Conservation (phyloP, 2,888 invertebrate species). For the Apotomis betuletana region DNA sequence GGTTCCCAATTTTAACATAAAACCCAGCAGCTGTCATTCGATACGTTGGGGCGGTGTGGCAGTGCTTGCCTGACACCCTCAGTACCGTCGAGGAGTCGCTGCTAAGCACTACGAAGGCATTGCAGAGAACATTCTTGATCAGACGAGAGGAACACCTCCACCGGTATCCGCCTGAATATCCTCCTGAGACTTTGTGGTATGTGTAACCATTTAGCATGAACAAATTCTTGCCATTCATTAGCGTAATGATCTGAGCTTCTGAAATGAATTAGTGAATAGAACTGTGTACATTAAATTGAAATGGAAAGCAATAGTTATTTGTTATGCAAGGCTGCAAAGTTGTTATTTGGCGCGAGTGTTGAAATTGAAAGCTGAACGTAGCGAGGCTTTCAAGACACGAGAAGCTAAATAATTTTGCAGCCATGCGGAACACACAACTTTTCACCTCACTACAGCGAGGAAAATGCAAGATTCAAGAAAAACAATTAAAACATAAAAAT, state of each 20-base stretch:
- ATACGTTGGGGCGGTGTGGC: slow-evolving; percentile 12
- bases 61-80: slow-evolving; percentile 9
- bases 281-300: background rate
- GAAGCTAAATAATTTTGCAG: too few species aligned
- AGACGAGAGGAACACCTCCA: slow-evolving; percentile 26
- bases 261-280: slow-evolving; percentile 5
- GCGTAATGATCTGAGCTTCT: slow-evolving; percentile 9
- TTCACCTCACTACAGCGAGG: too few species aligned
- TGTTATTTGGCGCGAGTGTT: too few species aligned
- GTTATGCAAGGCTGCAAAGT: too few species aligned
- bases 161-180: slow-evolving; percentile 2
- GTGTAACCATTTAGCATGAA: slow-evolving; percentile 26
- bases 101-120: slow-evolving; percentile 24
- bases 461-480: too few species aligned
- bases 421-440: too few species aligned
- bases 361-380: too few species aligned
- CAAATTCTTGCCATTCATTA: slow-evolving; percentile 11
- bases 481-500: too few species aligned
- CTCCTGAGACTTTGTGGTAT: slow-evolving; percentile 15
- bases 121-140: background rate
- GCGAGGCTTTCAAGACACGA: too few species aligned
- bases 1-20: slow-evolving; percentile 18
- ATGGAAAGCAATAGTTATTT: too few species aligned
- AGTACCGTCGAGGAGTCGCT: background rate
- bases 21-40: background rate